phyloP scores from a whole-genome alignment of 2,113 vertebrate species.

The Canis aureus region DNA sequence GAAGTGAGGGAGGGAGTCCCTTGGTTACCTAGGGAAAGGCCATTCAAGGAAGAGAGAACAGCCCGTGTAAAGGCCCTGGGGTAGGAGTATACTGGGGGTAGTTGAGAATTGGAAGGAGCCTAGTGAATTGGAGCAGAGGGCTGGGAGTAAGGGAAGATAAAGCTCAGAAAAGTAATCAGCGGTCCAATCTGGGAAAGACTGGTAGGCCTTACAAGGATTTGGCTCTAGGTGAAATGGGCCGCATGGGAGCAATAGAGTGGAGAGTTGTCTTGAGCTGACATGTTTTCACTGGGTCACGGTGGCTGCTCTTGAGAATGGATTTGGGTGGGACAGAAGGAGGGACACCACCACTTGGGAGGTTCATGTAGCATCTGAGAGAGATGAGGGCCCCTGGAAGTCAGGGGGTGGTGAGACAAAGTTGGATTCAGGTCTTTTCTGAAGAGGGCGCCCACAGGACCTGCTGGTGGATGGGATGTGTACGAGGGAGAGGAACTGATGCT shows the following conservation, averaged over 20 bases:
- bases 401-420: not conserved
- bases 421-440: not conserved
- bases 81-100: not conserved
- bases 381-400: too few relatives aligned
- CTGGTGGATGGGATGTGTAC: not conserved
- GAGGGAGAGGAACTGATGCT: accelerated
- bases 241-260: not conserved
- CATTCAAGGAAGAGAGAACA: not conserved
- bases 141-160: not conserved
- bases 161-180: not conserved
- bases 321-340: not conserved
- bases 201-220: too few relatives aligned
- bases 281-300: not conserved
- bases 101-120: not conserved
- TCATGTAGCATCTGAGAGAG: accelerated
- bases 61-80: not conserved
- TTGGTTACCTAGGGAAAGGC: not conserved
- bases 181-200: not conserved
- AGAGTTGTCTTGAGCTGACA: not conserved
- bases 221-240: not conserved
- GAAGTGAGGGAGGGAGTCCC: not conserved
- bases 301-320: not conserved
- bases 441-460: not conserved
- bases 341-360: too few relatives aligned
- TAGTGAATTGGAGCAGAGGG: not conserved